phyloP scores from a whole-genome alignment of 2,888 invertebrate genomes.

The Sesia apiformis region DNA sequence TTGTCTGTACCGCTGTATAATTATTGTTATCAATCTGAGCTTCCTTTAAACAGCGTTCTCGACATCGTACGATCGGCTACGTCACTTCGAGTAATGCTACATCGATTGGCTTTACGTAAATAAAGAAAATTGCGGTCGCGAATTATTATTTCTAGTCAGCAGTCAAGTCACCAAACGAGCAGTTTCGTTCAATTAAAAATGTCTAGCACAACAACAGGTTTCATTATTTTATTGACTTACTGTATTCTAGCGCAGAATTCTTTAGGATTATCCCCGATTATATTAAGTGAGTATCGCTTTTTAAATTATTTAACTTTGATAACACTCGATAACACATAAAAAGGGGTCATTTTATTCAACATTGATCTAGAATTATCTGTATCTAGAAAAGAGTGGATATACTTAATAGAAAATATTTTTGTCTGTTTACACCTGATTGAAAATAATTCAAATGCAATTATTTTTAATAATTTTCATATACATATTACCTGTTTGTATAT shows the following conservation, averaged over 20 bases:
- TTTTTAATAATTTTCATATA: too few species aligned
- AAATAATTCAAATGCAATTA: too few species aligned
- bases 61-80: slow-evolving; percentile 12
- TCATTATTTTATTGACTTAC: slow-evolving; percentile 34
- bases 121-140: slow-evolving; percentile 6
- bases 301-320: background rate
- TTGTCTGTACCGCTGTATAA: slow-evolving; percentile 13
- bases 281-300: slow-evolving; percentile 51
- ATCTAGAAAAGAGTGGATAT: too few species aligned
- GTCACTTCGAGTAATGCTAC: slow-evolving; percentile 2
- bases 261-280: slow-evolving; percentile 56
- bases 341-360: background rate
- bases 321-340: background rate
- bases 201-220: slow-evolving; percentile 31
- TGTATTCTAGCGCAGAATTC: slow-evolving; percentile 42
- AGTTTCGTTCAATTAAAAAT: slow-evolving; percentile 22
- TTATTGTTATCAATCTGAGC: slow-evolving; percentile 19
- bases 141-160: background rate
- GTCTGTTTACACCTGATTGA: too few species aligned
- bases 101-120: slow-evolving; percentile 14
- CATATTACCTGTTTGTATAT: too few species aligned
- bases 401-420: too few species aligned
- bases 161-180: background rate
- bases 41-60: slow-evolving; percentile 1
- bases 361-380: background rate